phyloP scores from a whole-genome alignment of 1,140 invertebrate genomes.

The Mya arenaria region DNA sequence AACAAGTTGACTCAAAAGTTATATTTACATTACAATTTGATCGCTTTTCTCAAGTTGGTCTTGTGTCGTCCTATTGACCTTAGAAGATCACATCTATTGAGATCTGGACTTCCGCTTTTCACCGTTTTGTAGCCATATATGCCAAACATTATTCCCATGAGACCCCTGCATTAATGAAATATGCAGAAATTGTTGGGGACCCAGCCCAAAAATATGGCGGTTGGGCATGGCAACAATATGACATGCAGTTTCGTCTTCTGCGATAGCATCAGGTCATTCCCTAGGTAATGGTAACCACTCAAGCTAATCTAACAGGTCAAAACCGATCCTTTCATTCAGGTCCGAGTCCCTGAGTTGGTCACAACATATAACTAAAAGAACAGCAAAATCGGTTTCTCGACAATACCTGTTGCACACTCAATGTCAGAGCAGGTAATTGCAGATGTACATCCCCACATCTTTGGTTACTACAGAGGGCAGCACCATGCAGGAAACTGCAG shows the following conservation, averaged over 20 bases:
- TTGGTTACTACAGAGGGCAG: background rate
- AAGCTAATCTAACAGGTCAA: background rate
- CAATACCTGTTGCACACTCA: background rate
- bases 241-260: background rate
- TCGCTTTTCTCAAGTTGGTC: background rate
- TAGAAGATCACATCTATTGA: slow-evolving; percentile 1
- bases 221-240: background rate
- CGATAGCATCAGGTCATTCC: background rate
- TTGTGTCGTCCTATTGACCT: background rate
- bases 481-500: background rate
- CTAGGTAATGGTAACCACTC: background rate
- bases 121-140: background rate
- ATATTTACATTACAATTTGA: background rate
- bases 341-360: background rate
- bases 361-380: background rate
- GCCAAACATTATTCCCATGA: background rate
- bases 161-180: background rate
- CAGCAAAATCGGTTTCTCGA: background rate
- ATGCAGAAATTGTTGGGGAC: background rate
- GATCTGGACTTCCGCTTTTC: too few species aligned
- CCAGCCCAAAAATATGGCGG: background rate
- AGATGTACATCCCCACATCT: background rate
- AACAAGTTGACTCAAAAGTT: background rate
- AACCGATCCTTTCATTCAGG: background rate
- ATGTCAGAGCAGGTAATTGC: background rate